Conservation (phyloP, 2,888 invertebrate species). For the Invenusta paracnida region DNA sequence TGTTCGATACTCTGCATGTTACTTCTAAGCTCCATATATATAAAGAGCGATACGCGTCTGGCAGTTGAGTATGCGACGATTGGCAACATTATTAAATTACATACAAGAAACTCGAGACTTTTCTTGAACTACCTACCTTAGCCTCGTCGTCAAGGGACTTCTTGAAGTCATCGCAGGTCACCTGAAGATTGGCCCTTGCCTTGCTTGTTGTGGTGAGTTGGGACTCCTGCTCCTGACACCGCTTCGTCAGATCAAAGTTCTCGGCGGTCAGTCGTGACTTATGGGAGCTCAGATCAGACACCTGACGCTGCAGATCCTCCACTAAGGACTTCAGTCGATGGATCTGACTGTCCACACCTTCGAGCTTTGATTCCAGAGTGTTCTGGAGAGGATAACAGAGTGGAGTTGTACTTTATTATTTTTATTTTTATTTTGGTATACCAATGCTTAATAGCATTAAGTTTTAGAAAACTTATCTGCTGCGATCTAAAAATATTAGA, state of each 20-base stretch:
- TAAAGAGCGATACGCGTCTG: no score
- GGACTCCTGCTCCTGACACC: constrained; percentile 82
- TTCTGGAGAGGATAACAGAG: neutral
- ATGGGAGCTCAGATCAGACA: constrained; percentile 57
- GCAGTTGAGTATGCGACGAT: no score
- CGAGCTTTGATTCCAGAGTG: constrained; percentile 31
- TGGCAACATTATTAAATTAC: no score
- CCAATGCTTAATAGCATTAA: neutral
- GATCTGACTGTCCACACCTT: constrained; percentile 36
- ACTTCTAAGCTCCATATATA: no score
- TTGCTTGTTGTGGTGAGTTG: constrained; percentile 28
- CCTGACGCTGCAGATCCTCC: constrained; percentile 87
- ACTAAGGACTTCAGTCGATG: constrained; percentile 59
- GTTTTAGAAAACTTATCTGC: no score
- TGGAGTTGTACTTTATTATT: neutral
- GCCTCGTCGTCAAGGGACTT: constrained; percentile 34
- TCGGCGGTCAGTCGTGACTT: constrained; percentile 85
- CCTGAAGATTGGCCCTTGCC: constrained; percentile 18
- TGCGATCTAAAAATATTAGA: no score
- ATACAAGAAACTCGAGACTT: no score
- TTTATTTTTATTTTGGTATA: neutral
- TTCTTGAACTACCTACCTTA: no score
- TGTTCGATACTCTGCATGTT: no score
- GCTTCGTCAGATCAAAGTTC: constrained; percentile 65
- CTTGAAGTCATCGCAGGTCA: constrained; percentile 28